Base-by-base conservation (phyloP, 2,797 vertebrate species). In the Bufotes viridis region DNA sequence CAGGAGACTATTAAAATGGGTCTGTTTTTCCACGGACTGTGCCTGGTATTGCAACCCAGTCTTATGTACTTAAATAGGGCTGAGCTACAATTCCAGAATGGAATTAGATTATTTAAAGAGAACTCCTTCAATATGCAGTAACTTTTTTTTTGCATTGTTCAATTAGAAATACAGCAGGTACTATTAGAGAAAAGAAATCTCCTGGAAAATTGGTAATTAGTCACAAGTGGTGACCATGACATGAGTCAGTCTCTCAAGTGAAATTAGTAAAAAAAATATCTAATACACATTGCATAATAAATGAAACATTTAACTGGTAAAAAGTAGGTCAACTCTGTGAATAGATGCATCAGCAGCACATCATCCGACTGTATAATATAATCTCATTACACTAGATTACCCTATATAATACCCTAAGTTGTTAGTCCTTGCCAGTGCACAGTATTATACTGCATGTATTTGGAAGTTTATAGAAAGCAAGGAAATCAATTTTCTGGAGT, bases 271-370 rank as follows among this genome's bases (percentile, higher is more conserved):
- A 34, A 34, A 42, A 72, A 67, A 29, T 63, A 55, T 63, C 20
- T 42, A 4, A 9, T 20, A 29, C n/a, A 29, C 53, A 13, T 75
- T 51, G 26, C 57, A 65, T 22, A 70, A 78, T 34, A 29, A 26
- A 42, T n/a, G 55, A 42, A 84, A 34, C 20, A 57, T 22, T 61
- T 70, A 22, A 65, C 75, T 76, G 14, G 69, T 26, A 69, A 29
- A 57, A 57, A 58, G 53, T 87, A 89, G 88, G 85, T 89, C 85
- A 89, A 3, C n/a, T 11, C 57, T 87, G 17, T 55, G 81, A 89
- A 87, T 89, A 87, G 81, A 87, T 80, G 85, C 85, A 89, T 89
- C 88, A 87, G 85, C 85, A 89, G 22, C 65, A 49, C 81, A 81
- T 79, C 81, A 84, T 89, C 85, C 81, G 15, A 55, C 63, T 89